phyloP scores from a whole-genome alignment of 2,888 invertebrate species.

The Halictus quadricinctus region DNA sequence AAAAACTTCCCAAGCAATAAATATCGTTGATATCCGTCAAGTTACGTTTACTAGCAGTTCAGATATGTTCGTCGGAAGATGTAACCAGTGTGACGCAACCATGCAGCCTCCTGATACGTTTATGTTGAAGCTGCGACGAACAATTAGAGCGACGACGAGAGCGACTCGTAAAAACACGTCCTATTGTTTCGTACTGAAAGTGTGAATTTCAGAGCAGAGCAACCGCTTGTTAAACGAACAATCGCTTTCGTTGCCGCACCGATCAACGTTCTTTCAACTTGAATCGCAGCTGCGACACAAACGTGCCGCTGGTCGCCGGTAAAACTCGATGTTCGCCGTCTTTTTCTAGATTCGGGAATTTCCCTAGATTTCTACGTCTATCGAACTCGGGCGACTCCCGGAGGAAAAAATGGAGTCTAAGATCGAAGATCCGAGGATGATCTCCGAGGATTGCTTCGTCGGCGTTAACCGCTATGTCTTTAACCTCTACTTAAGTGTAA shows the following conservation, averaged over 20 bases:
- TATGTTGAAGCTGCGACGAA: background rate
- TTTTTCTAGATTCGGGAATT: background rate
- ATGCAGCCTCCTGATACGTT: background rate
- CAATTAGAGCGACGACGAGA: background rate
- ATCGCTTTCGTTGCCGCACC: background rate
- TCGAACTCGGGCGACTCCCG: slow-evolving; percentile 10
- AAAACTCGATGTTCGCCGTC: background rate
- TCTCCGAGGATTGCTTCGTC: slow-evolving; percentile 5
- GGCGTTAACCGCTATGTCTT: slow-evolving; percentile 4
- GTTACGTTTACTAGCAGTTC: background rate
- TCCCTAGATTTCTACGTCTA: background rate
- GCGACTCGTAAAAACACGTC: too few relatives aligned
- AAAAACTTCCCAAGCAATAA: background rate
- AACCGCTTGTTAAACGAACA: background rate
- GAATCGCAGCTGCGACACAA: background rate
- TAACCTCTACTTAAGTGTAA: slow-evolving; percentile 29
- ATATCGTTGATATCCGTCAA: background rate
- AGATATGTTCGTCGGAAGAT: background rate
- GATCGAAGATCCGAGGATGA: background rate
- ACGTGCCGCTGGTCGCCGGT: background rate
- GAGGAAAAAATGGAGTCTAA: slow-evolving; percentile 3
- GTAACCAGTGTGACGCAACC: background rate
- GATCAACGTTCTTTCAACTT: too few relatives aligned
- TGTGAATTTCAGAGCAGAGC: too few relatives aligned
- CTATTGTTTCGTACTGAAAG: background rate